Conservation (phyloP, 2,888 invertebrate genomes). For the Pandemis cinnamomeana region DNA sequence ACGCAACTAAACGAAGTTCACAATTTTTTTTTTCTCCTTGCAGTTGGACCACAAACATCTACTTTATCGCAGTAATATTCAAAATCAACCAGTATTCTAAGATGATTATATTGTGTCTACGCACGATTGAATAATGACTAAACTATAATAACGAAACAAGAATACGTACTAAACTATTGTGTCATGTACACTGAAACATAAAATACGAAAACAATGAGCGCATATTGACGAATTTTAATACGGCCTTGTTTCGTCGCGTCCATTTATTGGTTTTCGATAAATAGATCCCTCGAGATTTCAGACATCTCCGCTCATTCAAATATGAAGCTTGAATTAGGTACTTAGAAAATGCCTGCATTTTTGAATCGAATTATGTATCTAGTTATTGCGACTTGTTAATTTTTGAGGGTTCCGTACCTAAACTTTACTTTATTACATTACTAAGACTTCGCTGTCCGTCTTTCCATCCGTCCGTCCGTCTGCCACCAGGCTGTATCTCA, state of each 20-base stretch:
- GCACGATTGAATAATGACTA: no score
- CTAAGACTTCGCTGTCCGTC: no score
- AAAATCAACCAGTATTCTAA: no score
- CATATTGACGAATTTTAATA: not conserved
- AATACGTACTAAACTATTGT: not conserved
- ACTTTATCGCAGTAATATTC: no score
- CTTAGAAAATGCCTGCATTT: not conserved
- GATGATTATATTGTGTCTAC: no score
- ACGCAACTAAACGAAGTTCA: not conserved
- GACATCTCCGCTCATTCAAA: not conserved
- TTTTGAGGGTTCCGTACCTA: no score
- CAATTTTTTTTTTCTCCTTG: not conserved
- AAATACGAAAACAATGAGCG: conserved; percentile 4
- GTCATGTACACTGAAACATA: not conserved
- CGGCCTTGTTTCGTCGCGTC: not conserved
- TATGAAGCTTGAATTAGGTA: not conserved
- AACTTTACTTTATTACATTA: no score
- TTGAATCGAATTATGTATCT: no score
- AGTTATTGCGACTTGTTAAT: no score
- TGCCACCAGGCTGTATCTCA: no score
- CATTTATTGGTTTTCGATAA: not conserved
- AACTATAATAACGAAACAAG: not conserved
- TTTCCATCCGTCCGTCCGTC: no score
- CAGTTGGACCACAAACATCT: no score
- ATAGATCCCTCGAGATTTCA: not conserved